Conservation (phyloP, 2,797 vertebrate genomes). For the Halcyon badia region DNA sequence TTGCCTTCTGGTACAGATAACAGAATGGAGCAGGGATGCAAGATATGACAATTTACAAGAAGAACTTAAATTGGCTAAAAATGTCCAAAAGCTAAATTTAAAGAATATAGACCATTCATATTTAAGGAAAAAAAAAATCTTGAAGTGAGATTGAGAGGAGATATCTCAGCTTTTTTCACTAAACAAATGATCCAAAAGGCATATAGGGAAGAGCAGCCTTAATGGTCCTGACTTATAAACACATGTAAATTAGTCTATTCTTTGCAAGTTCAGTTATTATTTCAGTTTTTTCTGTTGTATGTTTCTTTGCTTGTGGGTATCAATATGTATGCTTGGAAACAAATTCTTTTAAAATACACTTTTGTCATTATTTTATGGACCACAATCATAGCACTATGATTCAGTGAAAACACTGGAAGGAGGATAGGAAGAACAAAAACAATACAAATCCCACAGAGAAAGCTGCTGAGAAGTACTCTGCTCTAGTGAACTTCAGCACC, state of each 20-base stretch:
- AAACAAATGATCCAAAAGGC: neutral
- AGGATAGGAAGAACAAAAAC: neutral
- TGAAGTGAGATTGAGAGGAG: neutral
- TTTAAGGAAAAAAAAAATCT: neutral
- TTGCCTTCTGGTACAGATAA: neutral
- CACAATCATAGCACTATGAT: too few species aligned
- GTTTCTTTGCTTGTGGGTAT: neutral
- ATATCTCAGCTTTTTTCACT: neutral
- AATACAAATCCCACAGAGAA: fast-evolving
- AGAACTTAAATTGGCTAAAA: neutral
- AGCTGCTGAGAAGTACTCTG: neutral
- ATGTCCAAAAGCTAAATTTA: neutral
- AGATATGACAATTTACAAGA: neutral
- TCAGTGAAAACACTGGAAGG: neutral
- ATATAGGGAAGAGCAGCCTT: neutral
- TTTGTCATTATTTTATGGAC: neutral
- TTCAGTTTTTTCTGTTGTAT: neutral
- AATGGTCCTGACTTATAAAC: neutral
- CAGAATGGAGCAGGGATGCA: neutral
- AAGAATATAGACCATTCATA: neutral
- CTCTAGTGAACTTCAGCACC: neutral
- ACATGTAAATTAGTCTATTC: neutral
- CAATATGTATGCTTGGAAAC: neutral
- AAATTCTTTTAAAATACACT: neutral
- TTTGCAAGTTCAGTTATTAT: neutral